Evolutionary conservation across 2,113 vertebrate genomes (phyloP).

Genomic region (Prunella fulvescens): DNA sequence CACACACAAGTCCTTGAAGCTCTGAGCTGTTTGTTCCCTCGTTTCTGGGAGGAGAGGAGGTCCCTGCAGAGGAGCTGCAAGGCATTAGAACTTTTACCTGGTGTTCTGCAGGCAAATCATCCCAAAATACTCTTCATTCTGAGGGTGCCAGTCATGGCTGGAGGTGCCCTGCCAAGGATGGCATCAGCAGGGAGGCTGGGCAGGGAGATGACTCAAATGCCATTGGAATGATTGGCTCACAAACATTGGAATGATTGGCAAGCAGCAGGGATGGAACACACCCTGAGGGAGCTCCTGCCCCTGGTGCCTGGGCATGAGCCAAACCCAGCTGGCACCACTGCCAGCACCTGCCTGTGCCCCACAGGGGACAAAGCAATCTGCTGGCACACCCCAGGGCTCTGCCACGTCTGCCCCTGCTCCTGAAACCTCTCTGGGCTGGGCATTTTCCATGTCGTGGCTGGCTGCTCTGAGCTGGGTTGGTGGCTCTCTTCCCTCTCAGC

Average conservation of each 20-base stretch:
- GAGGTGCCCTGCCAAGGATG: background rate
- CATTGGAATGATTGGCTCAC: background rate
- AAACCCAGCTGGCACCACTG: background rate
- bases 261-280: background rate
- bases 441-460: background rate
- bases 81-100: background rate
- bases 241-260: background rate
- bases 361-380: rapidly evolving
- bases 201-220: background rate
- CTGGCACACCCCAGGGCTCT: background rate
- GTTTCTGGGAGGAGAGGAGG: background rate
- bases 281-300: background rate
- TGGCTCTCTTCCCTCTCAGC: background rate
- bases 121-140: background rate
- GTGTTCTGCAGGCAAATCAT: background rate
- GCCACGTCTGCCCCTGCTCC: background rate
- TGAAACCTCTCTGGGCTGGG: background rate
- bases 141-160: background rate
- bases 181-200: rapidly evolving
- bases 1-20: background rate
- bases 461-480: rapidly evolving
- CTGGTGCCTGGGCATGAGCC: background rate
- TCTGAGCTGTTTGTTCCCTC: background rate
- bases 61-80: background rate
- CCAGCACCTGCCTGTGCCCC: background rate